Percentiles rank a stretch among this genome's conserved stretches.
Evolutionary conservation across 2,797 vertebrate genomes (phyloP).

Genomic region (Sebastes dallii): DNA sequence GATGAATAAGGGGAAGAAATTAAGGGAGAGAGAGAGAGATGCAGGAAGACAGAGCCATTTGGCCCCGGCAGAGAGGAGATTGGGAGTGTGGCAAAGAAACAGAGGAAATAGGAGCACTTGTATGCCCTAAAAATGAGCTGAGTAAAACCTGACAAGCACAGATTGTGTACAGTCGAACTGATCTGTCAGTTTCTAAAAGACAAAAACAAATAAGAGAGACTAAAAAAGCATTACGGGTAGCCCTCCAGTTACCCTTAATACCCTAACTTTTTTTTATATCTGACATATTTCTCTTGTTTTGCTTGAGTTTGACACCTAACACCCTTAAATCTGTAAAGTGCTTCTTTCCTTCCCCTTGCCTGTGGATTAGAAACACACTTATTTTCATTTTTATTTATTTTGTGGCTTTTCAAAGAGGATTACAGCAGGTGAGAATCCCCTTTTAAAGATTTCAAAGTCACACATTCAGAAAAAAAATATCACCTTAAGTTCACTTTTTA

Average conservation of each 20-base stretch:
- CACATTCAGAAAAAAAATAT: conserved; percentile 1
- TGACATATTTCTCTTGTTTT: not conserved
- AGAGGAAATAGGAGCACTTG: conserved; percentile 30
- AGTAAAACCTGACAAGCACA: conserved; percentile 14
- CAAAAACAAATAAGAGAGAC: not conserved
- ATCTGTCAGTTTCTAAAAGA: not conserved
- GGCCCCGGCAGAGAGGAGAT: conserved; percentile 43
- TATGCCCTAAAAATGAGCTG: conserved; percentile 26
- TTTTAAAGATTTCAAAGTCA: conserved; percentile 25
- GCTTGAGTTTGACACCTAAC: not conserved
- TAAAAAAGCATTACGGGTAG: not conserved
- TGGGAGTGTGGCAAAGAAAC: conserved; percentile 30
- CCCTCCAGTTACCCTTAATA: not conserved
- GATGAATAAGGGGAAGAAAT: conserved; percentile 40
- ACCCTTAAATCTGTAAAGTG: not conserved
- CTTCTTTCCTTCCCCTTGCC: not conserved
- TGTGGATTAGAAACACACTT: not conserved
- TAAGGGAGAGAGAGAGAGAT: conserved; percentile 15
- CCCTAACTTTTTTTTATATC: not conserved
- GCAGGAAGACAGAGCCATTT: conserved; percentile 39
- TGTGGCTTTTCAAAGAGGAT: conserved; percentile 1
- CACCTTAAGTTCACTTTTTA: conserved; percentile 12
- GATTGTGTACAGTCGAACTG: conserved; percentile 9
- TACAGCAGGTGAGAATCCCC: conserved; percentile 10
- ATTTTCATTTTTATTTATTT: not conserved